Conservation (phyloP, 2,113 vertebrate species). For the Haplochromis burtoni region DNA sequence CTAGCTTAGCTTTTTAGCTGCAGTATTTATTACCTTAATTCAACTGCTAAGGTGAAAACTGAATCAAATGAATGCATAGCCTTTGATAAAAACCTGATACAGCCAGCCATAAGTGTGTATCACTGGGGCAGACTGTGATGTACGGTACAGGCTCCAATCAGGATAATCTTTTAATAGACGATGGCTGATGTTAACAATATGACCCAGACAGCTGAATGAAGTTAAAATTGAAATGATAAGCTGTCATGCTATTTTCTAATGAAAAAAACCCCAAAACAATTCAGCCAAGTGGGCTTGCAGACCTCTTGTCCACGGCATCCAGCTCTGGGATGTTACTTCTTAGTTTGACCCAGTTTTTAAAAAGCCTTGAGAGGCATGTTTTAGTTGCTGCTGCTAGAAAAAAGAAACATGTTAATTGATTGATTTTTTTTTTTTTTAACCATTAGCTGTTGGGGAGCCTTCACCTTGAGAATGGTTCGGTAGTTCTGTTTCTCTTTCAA, state of each 20-base stretch:
- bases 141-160: not conserved
- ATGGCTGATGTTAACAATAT: not conserved
- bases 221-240: not conserved
- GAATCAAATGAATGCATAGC: not conserved
- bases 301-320: not conserved
- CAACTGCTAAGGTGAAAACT: not conserved
- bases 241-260: not conserved
- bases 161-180: not conserved
- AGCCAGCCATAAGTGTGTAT: not conserved
- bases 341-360: slow-evolving; percentile 38
- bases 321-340: not conserved
- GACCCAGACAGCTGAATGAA: not conserved
- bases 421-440: slow-evolving; percentile 8
- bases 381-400: not conserved
- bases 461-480: not conserved
- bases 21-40: not conserved
- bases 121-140: not conserved
- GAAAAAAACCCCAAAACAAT: not conserved
- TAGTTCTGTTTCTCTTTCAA: slow-evolving; percentile 2
- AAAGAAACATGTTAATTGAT: slow-evolving; percentile 30
- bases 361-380: not conserved
- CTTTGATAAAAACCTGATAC: not conserved
- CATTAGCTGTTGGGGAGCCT: not conserved
- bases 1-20: not conserved
- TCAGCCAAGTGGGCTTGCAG: not conserved